These are phyloP conservation scores for Aplysina aerophoba DNA, from an alignment of 37 sponge, comb jelly and placozoan genomes.

Conservation along the genomic window DNA sequence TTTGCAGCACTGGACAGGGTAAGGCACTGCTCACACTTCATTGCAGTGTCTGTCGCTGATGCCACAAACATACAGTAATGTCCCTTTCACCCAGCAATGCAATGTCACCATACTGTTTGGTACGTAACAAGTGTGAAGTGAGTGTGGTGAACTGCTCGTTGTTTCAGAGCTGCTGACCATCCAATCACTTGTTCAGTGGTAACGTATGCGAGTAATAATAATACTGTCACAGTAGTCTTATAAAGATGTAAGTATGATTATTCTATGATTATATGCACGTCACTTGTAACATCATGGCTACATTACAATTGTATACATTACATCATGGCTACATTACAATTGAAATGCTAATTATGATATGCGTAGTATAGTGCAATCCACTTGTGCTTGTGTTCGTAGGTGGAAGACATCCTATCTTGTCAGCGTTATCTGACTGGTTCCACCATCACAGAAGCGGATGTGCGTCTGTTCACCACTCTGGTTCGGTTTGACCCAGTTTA, in stretches of 20 bases:
- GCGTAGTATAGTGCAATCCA: background rate
- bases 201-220: too few species aligned
- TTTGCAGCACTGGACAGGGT: constrained; percentile 84
- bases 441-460: constrained; percentile 89
- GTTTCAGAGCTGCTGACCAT: too few species aligned
- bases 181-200: too few species aligned
- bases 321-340: too few species aligned
- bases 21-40: background rate
- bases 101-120: background rate
- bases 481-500: constrained; percentile 92
- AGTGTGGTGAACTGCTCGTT: too few species aligned
- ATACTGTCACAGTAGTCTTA: too few species aligned
- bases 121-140: too few species aligned
- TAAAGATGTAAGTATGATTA: too few species aligned
- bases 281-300: too few species aligned
- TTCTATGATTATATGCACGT: too few species aligned
- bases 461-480: constrained; percentile 87
- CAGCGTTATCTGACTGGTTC: constrained; percentile 85
- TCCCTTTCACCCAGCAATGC: background rate
- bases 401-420: constrained; percentile 77
- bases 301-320: too few species aligned
- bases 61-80: background rate
- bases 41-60: too few species aligned
- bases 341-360: background rate
- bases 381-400: constrained; percentile 21